Percentiles rank a stretch among this genome's conserved stretches.
Evolutionary conservation across 2,113 vertebrate genomes (phyloP).

Genomic region (Rallus limicola): DNA sequence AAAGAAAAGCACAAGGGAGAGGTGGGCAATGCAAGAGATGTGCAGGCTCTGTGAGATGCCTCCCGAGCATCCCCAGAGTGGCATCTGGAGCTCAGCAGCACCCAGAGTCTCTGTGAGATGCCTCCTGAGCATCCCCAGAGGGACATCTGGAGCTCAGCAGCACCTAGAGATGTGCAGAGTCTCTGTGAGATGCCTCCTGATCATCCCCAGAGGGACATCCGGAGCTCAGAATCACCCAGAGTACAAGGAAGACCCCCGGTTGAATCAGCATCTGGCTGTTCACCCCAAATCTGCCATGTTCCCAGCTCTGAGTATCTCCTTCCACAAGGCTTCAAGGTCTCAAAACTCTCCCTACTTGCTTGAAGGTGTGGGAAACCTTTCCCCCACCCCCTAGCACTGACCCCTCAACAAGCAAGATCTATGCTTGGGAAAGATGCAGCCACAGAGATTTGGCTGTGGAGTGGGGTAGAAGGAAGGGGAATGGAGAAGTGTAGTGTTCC

Average conservation of each 20-base stretch:
- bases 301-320: not conserved
- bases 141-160: not conserved
- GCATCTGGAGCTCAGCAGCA: not conserved
- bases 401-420: not conserved
- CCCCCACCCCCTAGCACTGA: not conserved
- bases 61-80: not conserved
- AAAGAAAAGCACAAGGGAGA: not conserved
- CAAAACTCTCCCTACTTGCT: rapidly evolving
- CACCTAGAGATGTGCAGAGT: no score
- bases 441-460: not conserved
- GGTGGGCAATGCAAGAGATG: not conserved
- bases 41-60: not conserved
- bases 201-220: not conserved
- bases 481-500: not conserved
- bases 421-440: rapidly evolving
- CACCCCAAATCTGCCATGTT: not conserved
- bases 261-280: not conserved
- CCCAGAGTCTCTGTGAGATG: not conserved
- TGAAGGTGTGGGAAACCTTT: not conserved
- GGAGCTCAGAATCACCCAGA: not conserved
- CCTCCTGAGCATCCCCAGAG: not conserved
- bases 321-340: not conserved
- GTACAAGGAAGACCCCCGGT: rapidly evolving
- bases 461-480: not conserved
- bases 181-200: not conserved